Base-by-base conservation (phyloP, 2,797 vertebrate species). In the Loris lydekkerianus region DNA sequence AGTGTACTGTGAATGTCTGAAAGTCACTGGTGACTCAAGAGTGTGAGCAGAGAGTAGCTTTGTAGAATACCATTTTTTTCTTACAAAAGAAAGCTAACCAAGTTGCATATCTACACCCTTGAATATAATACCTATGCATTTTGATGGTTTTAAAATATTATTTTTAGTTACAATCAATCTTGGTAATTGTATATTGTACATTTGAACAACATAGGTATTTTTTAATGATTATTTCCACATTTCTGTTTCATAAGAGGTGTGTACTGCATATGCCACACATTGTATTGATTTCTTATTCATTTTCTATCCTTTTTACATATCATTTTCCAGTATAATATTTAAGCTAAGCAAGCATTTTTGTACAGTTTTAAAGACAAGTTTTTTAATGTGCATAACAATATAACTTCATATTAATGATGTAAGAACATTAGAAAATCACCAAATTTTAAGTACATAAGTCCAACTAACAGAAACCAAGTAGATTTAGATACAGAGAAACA, bases 311-410 rank as follows among this genome's bases (percentile, higher is more conserved):
- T 94, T 96, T 94, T 77, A 86, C 3, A 56, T 3, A 69, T 14
- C 76, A 97, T 94, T 98, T 97, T 34, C 89, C 95, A n/a, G 40
- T 90, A 96, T 96, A 97, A 97, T 97, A 95, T 95, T 96, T 92
- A 97, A 96, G 86, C 73, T 92, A 0, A 25, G 46, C 14, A 49
- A 15, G 83, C 53, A 97, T 95, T 0, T 87, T 97, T 90, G 67
- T 14, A 1, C 37, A 81, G 15, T 56, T 97, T 97, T 34, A 90
- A 58, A 86, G 93, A 5, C 37, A 96, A 76, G 86, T 98, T 95
- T 94, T 31, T 81, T 96, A 93, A 56, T 92, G 40, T 60, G 95
- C 89, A 6, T 46, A 25, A 78, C 92, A 43, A 72, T 34, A 70
- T 82, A 96, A 37, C 11, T 43, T 18, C 3, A 78, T 17, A 34